These are phyloP conservation scores for Oreochromis aureus DNA, from an alignment of 2,113 vertebrate genomes.

Conservation along the genomic window DNA sequence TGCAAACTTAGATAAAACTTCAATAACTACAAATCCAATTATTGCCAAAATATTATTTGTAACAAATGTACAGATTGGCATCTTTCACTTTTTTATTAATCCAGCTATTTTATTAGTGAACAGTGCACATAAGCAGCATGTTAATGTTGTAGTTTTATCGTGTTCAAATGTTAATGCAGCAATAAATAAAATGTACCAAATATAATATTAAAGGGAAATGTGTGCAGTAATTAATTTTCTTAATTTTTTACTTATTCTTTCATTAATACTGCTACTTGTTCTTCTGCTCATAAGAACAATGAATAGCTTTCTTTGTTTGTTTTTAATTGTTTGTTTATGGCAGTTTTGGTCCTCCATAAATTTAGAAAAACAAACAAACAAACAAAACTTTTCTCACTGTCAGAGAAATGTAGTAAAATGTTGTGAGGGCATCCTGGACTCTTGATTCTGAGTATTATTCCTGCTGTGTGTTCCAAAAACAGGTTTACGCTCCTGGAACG, in stretches of 20 bases:
- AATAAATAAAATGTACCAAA: neutral
- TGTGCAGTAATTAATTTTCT: neutral
- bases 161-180: neutral
- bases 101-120: neutral
- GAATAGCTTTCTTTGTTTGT: neutral
- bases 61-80: neutral
- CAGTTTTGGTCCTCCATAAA: neutral
- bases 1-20: neutral
- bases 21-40: neutral
- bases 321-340: neutral
- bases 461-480: neutral
- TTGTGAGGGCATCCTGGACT: neutral
- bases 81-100: neutral
- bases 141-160: neutral
- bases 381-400: neutral
- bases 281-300: neutral
- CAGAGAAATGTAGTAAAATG: neutral
- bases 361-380: neutral
- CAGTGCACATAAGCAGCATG: neutral
- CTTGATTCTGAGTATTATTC: neutral
- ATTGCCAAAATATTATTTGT: neutral
- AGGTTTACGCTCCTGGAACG: constrained; percentile 88
- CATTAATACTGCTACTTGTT: neutral
- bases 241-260: neutral
- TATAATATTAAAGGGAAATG: neutral